Conservation (phyloP, 1,140 invertebrate species). For the Drosophila nebulosa region DNA sequence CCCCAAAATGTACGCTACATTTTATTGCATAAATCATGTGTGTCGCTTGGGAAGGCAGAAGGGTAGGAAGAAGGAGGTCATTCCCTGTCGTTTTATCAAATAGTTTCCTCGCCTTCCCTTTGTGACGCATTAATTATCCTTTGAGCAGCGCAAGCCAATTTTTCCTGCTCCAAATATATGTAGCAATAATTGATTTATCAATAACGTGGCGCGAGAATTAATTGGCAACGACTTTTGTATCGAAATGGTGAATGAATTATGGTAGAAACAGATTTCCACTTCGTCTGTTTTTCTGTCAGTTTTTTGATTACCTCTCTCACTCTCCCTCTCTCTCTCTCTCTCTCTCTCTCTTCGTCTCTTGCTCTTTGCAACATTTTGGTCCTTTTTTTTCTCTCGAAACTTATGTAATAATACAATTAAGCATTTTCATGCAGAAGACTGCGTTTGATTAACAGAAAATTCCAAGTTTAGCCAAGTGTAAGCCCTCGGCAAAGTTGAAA, state of each 20-base stretch:
- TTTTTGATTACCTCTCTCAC: no score
- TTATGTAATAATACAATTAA: slow-evolving; percentile 76
- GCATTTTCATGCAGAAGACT: slow-evolving; percentile 66
- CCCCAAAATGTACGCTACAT: not conserved
- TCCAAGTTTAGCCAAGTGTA: slow-evolving; percentile 45
- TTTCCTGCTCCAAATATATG: not conserved
- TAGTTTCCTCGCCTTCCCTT: slow-evolving; percentile 24
- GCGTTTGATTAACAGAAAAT: slow-evolving; percentile 70
- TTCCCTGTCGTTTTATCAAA: no score
- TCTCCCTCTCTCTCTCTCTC: not conserved
- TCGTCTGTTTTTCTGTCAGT: not conserved
- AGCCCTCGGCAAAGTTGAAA: not conserved
- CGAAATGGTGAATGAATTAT: slow-evolving; percentile 53
- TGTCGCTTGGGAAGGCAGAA: not conserved
- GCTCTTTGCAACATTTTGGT: not conserved
- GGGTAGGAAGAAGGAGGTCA: no score
- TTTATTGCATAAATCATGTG: not conserved
- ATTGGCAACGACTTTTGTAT: slow-evolving; percentile 60
- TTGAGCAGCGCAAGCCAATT: slow-evolving; percentile 39
- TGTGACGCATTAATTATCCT: slow-evolving; percentile 71
- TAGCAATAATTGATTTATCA: slow-evolving; percentile 56
- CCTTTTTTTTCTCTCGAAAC: slow-evolving; percentile 15
- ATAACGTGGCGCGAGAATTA: slow-evolving; percentile 56
- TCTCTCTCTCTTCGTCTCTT: not conserved
- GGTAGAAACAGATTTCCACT: slow-evolving; percentile 11